Percentiles rank a stretch among this genome's conserved stretches.
phyloP scores from a whole-genome alignment of 2,888 invertebrate species.

The Apodemia hepburni region DNA sequence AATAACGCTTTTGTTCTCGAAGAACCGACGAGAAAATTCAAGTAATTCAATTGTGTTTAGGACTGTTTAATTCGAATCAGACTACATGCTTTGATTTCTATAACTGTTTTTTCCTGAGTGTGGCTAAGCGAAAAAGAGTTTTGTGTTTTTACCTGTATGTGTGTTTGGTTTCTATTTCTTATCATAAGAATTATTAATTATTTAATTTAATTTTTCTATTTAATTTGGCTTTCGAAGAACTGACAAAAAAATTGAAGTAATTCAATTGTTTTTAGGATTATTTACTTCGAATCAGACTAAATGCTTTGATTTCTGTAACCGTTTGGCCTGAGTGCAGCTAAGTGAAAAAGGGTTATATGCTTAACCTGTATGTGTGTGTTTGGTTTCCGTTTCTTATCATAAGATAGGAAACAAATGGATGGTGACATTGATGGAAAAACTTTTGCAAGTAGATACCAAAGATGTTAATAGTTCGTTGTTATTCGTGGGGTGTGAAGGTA shows the following conservation, averaged over 20 bases:
- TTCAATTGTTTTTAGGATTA: constrained; percentile 75
- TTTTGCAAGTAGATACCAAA: too few species aligned
- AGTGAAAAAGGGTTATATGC: too few species aligned
- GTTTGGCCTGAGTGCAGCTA: neutral
- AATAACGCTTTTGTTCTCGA: constrained; percentile 79
- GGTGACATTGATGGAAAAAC: too few species aligned
- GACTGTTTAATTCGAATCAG: constrained; percentile 69
- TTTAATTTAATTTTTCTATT: too few species aligned
- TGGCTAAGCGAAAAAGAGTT: too few species aligned
- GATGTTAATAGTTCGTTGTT: too few species aligned
- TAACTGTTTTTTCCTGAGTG: constrained; percentile 19
- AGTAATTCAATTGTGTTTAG: constrained; percentile 78
- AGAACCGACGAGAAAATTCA: constrained; percentile 71
- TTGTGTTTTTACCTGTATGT: too few species aligned
- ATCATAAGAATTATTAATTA: constrained; percentile 55
- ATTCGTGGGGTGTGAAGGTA: too few species aligned
- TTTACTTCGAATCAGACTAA: constrained; percentile 67
- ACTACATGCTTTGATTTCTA: constrained; percentile 54
- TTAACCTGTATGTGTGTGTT: too few species aligned
- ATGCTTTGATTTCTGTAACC: constrained; percentile 47
- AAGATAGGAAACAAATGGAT: too few species aligned
- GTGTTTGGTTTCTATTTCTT: too few species aligned
- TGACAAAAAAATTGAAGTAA: constrained; percentile 77
- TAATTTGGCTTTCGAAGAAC: constrained; percentile 75
- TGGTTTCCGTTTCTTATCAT: too few species aligned